Evolutionary conservation across 1,140 invertebrate genomes (phyloP), one percentile per base, ranked within the genome.

Genomic region (Pseudachorutes palmiensis): DNA sequence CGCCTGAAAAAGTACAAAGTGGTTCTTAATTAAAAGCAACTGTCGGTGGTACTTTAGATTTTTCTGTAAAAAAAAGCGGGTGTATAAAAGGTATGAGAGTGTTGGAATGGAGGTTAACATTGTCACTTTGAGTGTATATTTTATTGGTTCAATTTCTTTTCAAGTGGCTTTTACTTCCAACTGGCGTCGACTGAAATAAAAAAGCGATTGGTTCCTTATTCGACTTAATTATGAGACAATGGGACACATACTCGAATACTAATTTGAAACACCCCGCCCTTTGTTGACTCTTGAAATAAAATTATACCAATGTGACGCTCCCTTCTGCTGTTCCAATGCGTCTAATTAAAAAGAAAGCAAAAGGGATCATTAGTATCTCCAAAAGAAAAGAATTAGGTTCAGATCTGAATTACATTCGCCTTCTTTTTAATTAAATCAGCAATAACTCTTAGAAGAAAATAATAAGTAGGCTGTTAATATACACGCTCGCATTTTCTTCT

Each of bases 21-120:
- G 19, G 59, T 32, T 61, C 69, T 70, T 67, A 70, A 70, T 67
- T 70, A 70, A 70, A 66, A 64, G 65, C 55, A 58, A 9, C n/a
- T 24, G 24, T 5, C 55, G n/a, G 24, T 9, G 5, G n/a, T 12
- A 58, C 24, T 58, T 5, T 5, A 58, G 55, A 22, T 12, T 58
- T 58, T 58, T 58, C 5, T 41, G 36, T 5, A 9, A 19, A 41
- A 41, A 41, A 41, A 9, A 19, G 36, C n/a, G n/a, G n/a, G n/a
- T n/a, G n/a, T n/a, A n/a, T n/a, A n/a, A n/a, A n/a, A n/a, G n/a
- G n/a, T n/a, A n/a, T n/a, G n/a, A n/a, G n/a, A n/a, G n/a, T n/a
- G n/a, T n/a, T n/a, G n/a, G n/a, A n/a, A n/a, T n/a, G n/a, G n/a
- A n/a, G n/a, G n/a, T n/a, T n/a, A n/a, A n/a, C n/a, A n/a, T n/a